A percentile compares a stretch with the other conserved stretches of the same genome.
Conservation (phyloP, 2,888 invertebrate genomes). For the Teinopalpus imperialis region DNA sequence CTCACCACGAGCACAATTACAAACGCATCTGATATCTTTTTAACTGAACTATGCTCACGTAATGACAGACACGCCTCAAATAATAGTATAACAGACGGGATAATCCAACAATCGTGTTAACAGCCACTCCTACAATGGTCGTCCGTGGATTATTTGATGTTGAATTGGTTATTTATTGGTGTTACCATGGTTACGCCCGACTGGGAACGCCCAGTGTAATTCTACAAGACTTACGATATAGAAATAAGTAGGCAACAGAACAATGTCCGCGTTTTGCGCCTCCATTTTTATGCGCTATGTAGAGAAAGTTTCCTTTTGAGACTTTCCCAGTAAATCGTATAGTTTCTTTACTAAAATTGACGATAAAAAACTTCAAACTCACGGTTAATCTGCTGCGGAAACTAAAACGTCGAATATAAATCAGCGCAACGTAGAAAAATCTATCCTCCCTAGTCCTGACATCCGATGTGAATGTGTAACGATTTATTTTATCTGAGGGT, state of each 20-base stretch:
- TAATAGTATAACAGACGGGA: constrained; percentile 53
- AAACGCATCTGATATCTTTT: constrained; percentile 16
- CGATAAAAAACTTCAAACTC: background rate
- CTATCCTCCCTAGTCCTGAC: background rate
- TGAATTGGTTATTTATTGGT: constrained; percentile 38
- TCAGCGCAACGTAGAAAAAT: constrained; percentile 1
- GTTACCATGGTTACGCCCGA: constrained; percentile 41
- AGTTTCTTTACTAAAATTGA: background rate
- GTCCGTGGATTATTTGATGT: constrained; percentile 29
- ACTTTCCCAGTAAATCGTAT: constrained; percentile 5
- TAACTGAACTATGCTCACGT: constrained; percentile 12
- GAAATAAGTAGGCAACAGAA: constrained; percentile 22
- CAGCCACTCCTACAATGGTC: constrained; percentile 55
- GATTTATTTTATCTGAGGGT: constrained; percentile 5
- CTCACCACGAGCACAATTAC: constrained; percentile 5
- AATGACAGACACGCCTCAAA: constrained; percentile 53
- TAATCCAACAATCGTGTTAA: constrained; percentile 60
- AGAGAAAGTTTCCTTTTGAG: constrained; percentile 11
- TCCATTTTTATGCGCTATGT: constrained; percentile 16
- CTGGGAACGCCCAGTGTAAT: constrained; percentile 32
- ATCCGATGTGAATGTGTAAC: background rate
- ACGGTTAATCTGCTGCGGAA: background rate
- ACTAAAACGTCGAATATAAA: background rate
- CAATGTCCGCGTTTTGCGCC: constrained; percentile 22
- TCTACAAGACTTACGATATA: constrained; percentile 24